Percentiles rank a stretch among this genome's conserved stretches.
phyloP scores from a whole-genome alignment of 1,140 invertebrate species.

The Ips typographus region DNA sequence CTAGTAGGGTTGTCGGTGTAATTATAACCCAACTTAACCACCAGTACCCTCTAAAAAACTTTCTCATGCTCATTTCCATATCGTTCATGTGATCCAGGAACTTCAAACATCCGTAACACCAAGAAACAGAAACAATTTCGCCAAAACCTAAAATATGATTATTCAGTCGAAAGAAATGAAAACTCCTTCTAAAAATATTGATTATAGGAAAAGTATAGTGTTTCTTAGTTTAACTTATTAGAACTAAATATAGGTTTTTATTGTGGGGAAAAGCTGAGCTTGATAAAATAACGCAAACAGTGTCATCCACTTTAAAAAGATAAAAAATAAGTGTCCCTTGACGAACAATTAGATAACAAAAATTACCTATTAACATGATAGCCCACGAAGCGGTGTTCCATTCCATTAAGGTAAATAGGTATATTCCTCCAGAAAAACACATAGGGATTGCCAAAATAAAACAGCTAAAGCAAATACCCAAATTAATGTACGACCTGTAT shows the following conservation, averaged over 20 bases:
- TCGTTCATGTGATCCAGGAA: conserved; percentile 58
- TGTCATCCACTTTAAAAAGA: too few relatives aligned
- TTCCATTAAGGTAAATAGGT: conserved; percentile 75
- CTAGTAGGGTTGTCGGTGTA: conserved; percentile 58
- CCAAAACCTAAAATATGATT: conserved; percentile 56
- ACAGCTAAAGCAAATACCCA: conserved; percentile 60
- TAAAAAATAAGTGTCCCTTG: too few relatives aligned
- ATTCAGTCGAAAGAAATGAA: background rate
- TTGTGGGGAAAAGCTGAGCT: too few relatives aligned
- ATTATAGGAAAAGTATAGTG: too few relatives aligned
- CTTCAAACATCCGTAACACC: conserved; percentile 69
- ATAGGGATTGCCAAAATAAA: conserved; percentile 69
- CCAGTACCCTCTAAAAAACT: conserved; percentile 58
- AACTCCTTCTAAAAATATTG: too few relatives aligned
- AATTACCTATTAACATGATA: conserved; percentile 64
- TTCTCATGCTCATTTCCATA: conserved; percentile 57
- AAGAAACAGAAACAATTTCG: conserved; percentile 68
- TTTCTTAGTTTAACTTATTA: too few relatives aligned
- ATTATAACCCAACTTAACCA: conserved; percentile 59
- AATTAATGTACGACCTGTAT: conserved; percentile 62
- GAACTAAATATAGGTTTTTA: too few relatives aligned
- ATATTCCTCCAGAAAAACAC: conserved; percentile 72
- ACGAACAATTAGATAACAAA: background rate
- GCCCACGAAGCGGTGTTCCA: conserved; percentile 84
- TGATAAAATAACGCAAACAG: too few relatives aligned